Percentiles rank a stretch among this genome's conserved stretches.
Conservation (phyloP, 2,888 invertebrate genomes). For the Teinopalpus imperialis region DNA sequence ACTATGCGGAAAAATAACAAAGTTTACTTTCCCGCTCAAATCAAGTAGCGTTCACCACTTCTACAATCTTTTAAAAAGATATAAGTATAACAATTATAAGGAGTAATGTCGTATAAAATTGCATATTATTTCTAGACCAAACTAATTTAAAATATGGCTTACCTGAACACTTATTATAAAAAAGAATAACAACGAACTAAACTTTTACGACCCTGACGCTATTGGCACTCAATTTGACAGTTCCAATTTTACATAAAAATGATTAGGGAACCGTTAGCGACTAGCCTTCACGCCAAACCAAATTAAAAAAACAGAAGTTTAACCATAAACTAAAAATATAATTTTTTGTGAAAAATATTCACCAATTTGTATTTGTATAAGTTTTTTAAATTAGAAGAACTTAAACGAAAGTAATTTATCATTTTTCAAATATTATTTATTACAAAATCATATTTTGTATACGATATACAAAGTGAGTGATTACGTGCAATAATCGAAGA, state of each 20-base stretch:
- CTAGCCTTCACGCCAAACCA: no score
- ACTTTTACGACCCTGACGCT: conserved; percentile 23
- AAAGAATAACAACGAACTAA: conserved; percentile 15
- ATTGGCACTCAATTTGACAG: conserved; percentile 68
- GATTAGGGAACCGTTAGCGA: conserved; percentile 1
- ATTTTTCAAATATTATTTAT: no score
- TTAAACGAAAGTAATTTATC: no score
- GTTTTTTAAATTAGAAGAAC: no score
- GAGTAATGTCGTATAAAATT: background rate
- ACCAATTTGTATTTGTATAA: no score
- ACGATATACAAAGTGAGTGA: no score
- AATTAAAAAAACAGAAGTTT: no score
- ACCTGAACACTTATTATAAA: background rate
- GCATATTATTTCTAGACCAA: background rate
- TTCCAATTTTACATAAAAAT: conserved; percentile 25
- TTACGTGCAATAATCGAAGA: no score
- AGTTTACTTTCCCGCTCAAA: conserved; percentile 20
- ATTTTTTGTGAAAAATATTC: no score
- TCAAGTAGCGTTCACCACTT: background rate
- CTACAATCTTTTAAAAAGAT: background rate
- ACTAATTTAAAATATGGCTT: background rate
- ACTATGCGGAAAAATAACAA: conserved; percentile 4
- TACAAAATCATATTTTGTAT: no score
- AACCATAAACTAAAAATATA: no score
- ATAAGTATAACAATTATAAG: background rate